Percentiles rank a stretch among this genome's conserved stretches.
phyloP scores from a whole-genome alignment of 1,140 invertebrate species.

The Charaxes varanes region DNA sequence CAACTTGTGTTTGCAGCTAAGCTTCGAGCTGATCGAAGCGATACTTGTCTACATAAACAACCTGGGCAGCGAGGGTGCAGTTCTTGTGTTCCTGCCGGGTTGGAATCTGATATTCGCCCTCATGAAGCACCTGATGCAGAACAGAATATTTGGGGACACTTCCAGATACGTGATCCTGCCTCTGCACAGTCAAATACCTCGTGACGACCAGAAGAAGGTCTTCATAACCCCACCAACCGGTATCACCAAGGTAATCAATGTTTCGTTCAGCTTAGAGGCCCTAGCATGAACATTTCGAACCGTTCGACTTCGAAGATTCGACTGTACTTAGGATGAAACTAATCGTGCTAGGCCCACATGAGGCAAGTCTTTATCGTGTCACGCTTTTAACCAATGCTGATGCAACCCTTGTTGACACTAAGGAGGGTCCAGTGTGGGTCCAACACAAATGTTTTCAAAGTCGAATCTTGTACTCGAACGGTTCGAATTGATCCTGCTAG shows the following conservation, averaged over 20 bases:
- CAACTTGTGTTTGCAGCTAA: conserved; percentile 78
- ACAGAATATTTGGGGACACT: conserved; percentile 82
- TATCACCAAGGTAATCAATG: conserved; percentile 44
- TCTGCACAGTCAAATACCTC: conserved; percentile 91
- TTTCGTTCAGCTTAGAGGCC: too few species aligned
- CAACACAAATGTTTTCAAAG: too few species aligned
- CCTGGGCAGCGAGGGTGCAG: conserved; percentile 85
- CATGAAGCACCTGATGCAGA: conserved; percentile 88
- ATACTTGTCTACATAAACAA: conserved; percentile 85
- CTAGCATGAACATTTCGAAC: too few species aligned
- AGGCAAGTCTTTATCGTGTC: too few species aligned
- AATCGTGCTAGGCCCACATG: too few species aligned
- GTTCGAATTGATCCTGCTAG: too few species aligned
- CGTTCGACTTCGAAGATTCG: too few species aligned
- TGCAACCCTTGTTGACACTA: too few species aligned
- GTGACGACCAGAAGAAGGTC: conserved; percentile 92
- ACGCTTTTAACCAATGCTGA: too few species aligned
- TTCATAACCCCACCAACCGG: conserved; percentile 84
- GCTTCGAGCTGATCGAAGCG: conserved; percentile 93
- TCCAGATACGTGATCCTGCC: conserved; percentile 83
- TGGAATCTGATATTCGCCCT: conserved; percentile 96
- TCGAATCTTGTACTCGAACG: too few species aligned
- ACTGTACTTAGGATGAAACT: too few species aligned
- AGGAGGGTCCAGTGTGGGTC: too few species aligned
- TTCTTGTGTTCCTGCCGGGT: conserved; percentile 94